Evolutionary conservation across 92 coral and sea anemone species (phyloP).

Genomic region (Zoanthus gigantus): DNA sequence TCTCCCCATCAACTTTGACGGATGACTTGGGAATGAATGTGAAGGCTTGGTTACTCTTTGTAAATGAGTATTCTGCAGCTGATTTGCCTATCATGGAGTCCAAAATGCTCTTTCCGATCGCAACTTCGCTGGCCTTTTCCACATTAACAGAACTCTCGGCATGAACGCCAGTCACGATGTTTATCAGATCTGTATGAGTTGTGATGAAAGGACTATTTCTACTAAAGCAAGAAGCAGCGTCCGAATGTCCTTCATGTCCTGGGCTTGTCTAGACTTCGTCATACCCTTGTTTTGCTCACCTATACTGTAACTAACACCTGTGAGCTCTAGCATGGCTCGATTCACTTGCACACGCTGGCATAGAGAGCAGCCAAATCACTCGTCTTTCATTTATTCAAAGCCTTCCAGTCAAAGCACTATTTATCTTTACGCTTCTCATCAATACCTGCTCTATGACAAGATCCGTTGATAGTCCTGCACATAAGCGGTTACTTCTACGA

Average conservation of each 20-base stretch:
- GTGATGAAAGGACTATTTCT: slow-evolving; percentile 42
- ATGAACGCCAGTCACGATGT: slow-evolving; percentile 59
- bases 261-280: slow-evolving; percentile 44
- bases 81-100: slow-evolving; percentile 41
- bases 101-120: slow-evolving; percentile 19
- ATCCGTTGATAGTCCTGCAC: slow-evolving; percentile 15
- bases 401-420: background rate
- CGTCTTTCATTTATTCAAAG: background rate
- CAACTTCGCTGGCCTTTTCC: slow-evolving; percentile 15
- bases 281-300: slow-evolving; percentile 66
- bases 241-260: slow-evolving; percentile 62
- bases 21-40: slow-evolving; percentile 49
- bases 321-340: slow-evolving; percentile 24
- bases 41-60: slow-evolving; percentile 39
- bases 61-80: slow-evolving; percentile 26
- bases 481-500: background rate
- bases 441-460: background rate
- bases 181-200: slow-evolving; percentile 1
- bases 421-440: background rate
- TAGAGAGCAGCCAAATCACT: slow-evolving; percentile 8
- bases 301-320: slow-evolving; percentile 57
- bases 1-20: slow-evolving; percentile 45
- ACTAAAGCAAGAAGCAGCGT: slow-evolving; percentile 8
- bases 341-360: background rate
- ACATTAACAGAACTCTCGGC: slow-evolving; percentile 57